Evolutionary conservation across 2,113 vertebrate genomes (phyloP).

Genomic region (Mixornis gularis): DNA sequence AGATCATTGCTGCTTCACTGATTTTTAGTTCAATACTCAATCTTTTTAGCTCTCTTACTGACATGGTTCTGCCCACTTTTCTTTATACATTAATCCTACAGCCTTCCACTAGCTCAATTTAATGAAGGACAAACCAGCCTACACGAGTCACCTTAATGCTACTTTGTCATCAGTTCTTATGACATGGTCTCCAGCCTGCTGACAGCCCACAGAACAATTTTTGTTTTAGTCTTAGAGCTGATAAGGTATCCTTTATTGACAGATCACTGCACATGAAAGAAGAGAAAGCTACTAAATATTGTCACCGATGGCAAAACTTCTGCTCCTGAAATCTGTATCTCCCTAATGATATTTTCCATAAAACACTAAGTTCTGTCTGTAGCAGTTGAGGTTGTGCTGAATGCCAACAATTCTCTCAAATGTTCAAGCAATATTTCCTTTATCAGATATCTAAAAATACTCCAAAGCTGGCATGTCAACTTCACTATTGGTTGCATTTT

Average conservation of each 20-base stretch:
- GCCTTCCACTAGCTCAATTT: slow-evolving; percentile 1
- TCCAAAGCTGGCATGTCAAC: background rate
- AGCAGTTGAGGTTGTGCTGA: background rate
- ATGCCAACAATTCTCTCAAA: background rate
- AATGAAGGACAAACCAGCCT: slow-evolving; percentile 21
- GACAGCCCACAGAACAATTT: slow-evolving; percentile 7
- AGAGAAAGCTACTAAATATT: background rate
- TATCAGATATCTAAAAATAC: background rate
- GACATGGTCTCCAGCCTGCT: background rate
- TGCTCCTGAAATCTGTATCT: background rate
- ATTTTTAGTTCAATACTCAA: background rate
- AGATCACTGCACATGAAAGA: background rate
- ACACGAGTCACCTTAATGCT: background rate
- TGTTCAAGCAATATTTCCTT: background rate
- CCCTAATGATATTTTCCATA: background rate
- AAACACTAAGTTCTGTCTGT: background rate
- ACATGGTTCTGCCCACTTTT: background rate
- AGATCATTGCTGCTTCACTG: background rate
- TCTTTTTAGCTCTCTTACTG: background rate
- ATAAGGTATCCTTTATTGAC: background rate
- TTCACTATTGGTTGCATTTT: background rate
- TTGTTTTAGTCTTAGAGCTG: background rate
- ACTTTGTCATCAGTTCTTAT: slow-evolving; percentile 8
- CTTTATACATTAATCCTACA: slow-evolving; percentile 10
- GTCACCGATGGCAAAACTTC: background rate